Evolutionary conservation across 2,888 invertebrate species (phyloP).

Genomic region (Drosophila yooni): DNA sequence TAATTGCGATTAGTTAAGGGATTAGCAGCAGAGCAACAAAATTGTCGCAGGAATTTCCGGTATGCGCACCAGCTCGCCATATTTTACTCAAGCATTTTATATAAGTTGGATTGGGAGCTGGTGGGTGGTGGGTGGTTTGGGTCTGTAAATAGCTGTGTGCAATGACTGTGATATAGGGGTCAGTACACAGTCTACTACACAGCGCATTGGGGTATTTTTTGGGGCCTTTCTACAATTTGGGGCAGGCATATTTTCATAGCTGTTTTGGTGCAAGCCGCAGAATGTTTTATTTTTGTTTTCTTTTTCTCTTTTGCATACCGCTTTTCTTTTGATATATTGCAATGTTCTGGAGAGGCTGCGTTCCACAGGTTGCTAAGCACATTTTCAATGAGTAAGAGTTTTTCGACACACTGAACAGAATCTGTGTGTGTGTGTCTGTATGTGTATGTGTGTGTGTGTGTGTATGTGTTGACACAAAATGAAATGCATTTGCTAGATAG

Average conservation of each 20-base stretch:
- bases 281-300: conserved; percentile 45
- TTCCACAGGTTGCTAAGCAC: conserved; percentile 81
- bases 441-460: neutral
- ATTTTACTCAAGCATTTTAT: conserved; percentile 68
- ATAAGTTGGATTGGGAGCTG: neutral
- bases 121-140: neutral
- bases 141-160: conserved; percentile 8
- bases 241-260: conserved; percentile 48
- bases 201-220: neutral
- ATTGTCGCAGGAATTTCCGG: conserved; percentile 81
- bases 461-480: conserved; percentile 9
- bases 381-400: conserved; percentile 24
- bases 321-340: conserved; percentile 83
- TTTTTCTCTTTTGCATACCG: conserved; percentile 60
- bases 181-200: conserved; percentile 4
- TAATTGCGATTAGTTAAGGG: conserved; percentile 83
- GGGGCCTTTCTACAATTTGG: conserved; percentile 22
- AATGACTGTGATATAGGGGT: conserved; percentile 25
- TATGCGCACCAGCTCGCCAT: conserved; percentile 71
- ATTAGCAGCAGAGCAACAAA: conserved; percentile 79
- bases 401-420: conserved; percentile 16
- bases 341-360: conserved; percentile 79
- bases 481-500: conserved; percentile 33
- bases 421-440: neutral
- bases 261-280: conserved; percentile 55